Percentiles rank a stretch among this genome's conserved stretches.
Evolutionary conservation across 2,113 vertebrate species (phyloP).

Genomic region (Aldabrachelys gigantea): DNA sequence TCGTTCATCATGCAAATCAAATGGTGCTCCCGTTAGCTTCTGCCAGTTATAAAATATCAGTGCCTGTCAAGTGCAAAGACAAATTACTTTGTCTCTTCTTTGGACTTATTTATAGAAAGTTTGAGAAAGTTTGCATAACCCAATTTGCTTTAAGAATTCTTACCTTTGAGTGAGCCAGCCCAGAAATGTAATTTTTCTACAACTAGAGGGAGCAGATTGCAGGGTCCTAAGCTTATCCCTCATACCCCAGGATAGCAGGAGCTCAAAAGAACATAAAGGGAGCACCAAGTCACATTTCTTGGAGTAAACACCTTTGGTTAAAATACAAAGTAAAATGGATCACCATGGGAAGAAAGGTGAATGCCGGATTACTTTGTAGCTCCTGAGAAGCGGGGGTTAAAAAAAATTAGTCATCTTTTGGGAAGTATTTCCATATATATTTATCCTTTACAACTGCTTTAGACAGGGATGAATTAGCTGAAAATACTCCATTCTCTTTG

Average conservation of each 20-base stretch:
- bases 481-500: not conserved
- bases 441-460: not conserved
- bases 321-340: not conserved
- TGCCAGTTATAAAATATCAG: slow-evolving; percentile 36
- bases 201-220: not conserved
- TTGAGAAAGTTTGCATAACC: not conserved
- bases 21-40: slow-evolving; percentile 35
- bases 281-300: not conserved
- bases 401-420: not conserved
- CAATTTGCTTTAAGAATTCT: not conserved
- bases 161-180: not conserved
- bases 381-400: not conserved
- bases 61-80: slow-evolving; percentile 37
- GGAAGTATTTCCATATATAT: not conserved
- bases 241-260: not conserved
- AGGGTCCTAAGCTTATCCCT: not conserved
- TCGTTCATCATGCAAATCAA: slow-evolving; percentile 58
- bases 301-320: not conserved
- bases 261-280: not conserved
- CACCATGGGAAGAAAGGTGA: not conserved
- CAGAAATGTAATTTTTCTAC: not conserved
- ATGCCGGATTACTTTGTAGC: not conserved
- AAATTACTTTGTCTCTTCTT: slow-evolving; percentile 36
- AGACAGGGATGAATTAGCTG: not conserved
- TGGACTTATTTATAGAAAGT: slow-evolving; percentile 31